These are phyloP conservation scores for Eidolon dupreanum DNA, from an alignment of 2,797 vertebrate genomes.

Conservation along the genomic window DNA sequence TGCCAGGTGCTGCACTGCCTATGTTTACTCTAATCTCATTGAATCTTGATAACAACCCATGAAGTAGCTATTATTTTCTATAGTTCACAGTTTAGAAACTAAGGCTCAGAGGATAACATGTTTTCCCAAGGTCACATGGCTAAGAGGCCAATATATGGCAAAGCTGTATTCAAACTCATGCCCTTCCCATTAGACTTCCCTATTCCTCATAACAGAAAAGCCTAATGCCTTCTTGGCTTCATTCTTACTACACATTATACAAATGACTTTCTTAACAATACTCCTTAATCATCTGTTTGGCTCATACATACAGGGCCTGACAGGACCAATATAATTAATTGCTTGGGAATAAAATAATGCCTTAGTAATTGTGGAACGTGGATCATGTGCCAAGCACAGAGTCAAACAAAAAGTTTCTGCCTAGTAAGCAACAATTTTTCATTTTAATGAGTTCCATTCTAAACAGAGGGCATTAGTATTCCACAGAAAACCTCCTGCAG, in stretches of 20 bases:
- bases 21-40: neutral
- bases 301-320: neutral
- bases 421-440: neutral
- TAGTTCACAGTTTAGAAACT: neutral
- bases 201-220: neutral
- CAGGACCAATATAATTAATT: neutral
- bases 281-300: neutral
- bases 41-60: neutral
- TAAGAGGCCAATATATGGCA: neutral
- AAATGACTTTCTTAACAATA: neutral
- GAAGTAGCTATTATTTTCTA: neutral
- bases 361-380: neutral
- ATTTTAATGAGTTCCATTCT: conserved; percentile 23
- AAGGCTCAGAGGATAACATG: neutral
- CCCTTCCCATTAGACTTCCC: neutral
- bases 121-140: neutral
- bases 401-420: neutral
- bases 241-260: neutral
- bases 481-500: neutral
- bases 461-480: neutral
- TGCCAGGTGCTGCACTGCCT: fast-evolving
- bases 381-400: neutral
- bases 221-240: neutral
- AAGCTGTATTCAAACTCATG: neutral
- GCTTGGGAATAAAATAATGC: conserved; percentile 42